phyloP scores from a whole-genome alignment of 2,888 invertebrate genomes.

The Agonopterix subpropinquella region DNA sequence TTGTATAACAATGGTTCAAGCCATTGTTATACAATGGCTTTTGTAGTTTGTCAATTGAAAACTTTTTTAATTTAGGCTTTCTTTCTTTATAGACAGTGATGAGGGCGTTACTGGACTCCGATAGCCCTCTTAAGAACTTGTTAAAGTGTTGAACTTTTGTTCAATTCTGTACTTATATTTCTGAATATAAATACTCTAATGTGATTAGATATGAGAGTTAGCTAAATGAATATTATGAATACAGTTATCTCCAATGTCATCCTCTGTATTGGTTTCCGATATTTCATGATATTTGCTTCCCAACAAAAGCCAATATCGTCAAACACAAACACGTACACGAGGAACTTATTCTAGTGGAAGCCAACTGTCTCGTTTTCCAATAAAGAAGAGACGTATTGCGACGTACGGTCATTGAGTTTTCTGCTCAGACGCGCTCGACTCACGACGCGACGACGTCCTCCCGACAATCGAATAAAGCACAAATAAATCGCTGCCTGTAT shows the following conservation, averaged over 20 bases:
- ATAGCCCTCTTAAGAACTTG: too few species aligned
- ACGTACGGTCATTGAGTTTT: constrained; percentile 62
- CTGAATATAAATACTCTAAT: too few species aligned
- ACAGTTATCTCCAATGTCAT: constrained; percentile 1
- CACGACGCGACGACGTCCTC: constrained; percentile 24
- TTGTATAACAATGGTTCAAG: too few species aligned
- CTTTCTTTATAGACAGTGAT: too few species aligned
- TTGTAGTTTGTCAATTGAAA: too few species aligned
- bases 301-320: constrained; percentile 53
- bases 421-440: constrained; percentile 50
- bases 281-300: constrained; percentile 45
- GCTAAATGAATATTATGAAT: too few species aligned
- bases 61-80: too few species aligned
- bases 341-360: constrained; percentile 52
- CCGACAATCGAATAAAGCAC: constrained; percentile 37
- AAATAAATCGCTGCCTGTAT: constrained; percentile 20
- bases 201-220: too few species aligned
- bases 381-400: constrained; percentile 66
- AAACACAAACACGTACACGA: constrained; percentile 52
- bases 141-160: too few species aligned
- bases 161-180: too few species aligned
- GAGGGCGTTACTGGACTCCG: too few species aligned
- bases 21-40: too few species aligned
- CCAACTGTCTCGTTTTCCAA: constrained; percentile 68
- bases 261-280: constrained; percentile 26